Evolutionary conservation across 2,888 invertebrate genomes (phyloP), one percentile per base, ranked within the genome.

Genomic region (Tortricodes alternella): DNA sequence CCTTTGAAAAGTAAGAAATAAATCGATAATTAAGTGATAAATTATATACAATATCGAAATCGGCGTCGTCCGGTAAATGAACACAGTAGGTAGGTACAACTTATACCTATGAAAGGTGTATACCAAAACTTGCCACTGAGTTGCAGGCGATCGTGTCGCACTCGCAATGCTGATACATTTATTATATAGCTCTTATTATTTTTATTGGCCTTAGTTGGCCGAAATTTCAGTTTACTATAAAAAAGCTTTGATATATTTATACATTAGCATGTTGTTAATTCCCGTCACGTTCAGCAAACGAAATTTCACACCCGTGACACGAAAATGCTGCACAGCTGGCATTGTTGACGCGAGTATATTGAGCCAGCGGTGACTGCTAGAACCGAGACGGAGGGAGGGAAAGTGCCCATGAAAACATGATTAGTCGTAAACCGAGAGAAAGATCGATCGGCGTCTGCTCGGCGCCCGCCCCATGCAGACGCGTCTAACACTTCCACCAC

Each of bases 401-500:
- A 66, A 72, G 71, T 72, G 73, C 66, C 77, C 76, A 73, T 78
- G 80, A 78, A 82, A 84, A 75, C 70, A 74, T 79, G 78, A 80
- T 80, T 76, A 77, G 74, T 78, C 79, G 78, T 83, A 78, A 81
- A 80, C 67, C 64, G 62, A 62, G 73, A 73, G 78, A 74, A 58
- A 77, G 80, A 88, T 89, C 87, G 86, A 88, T 88, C 74, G 78
- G 75, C 83, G 83, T 76, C 86, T 73, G 68, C 62, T 62, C 68
- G 85, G 83, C 85, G 88, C 80, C 82, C 67, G 66, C 53, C 58
- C 53, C 38, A 4, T 32, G 6, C 43, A 52, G 48, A 19, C 44
- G 46, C 66, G 69, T 49, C 70, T 68, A 44, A 64, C 69, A 63
- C 69, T 62, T 59, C 53, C 41, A 49, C 49, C 46, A 53, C 19